Conservation (phyloP, 2,888 invertebrate genomes). For the Eupithecia centaureata region DNA sequence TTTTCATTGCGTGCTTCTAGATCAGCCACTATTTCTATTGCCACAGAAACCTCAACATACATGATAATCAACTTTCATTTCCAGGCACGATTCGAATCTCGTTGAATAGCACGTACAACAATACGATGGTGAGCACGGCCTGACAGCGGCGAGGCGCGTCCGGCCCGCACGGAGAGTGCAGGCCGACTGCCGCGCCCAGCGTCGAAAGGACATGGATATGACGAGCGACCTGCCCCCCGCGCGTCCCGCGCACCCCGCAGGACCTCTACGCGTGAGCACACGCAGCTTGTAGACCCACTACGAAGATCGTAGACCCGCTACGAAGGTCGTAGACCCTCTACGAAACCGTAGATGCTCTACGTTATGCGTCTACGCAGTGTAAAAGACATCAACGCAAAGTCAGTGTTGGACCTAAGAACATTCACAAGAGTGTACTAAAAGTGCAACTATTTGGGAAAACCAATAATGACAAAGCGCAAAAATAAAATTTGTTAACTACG, state of each 20-base stretch:
- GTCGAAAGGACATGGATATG: conserved; percentile 46
- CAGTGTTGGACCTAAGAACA: not conserved
- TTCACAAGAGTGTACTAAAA: not conserved
- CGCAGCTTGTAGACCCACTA: conserved; percentile 15
- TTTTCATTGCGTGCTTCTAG: conserved; percentile 41
- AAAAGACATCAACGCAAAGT: not conserved
- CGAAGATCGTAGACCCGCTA: conserved; percentile 9
- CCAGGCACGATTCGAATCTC: conserved; percentile 79
- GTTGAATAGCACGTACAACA: conserved; percentile 80
- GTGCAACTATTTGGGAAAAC: not conserved
- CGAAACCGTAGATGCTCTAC: not conserved
- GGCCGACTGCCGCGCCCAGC: conserved; percentile 57
- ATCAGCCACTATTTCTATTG: conserved; percentile 24
- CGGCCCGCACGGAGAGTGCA: conserved; percentile 56
- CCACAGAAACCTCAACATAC: conserved; percentile 21
- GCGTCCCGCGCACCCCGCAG: conserved; percentile 61
- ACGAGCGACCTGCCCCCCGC: conserved; percentile 52
- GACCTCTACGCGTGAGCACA: conserved; percentile 69
- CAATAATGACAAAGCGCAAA: not conserved
- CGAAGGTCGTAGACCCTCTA: not conserved
- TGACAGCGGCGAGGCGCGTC: conserved; percentile 73
- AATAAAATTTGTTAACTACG: not conserved
- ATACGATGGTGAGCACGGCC: conserved; percentile 69
- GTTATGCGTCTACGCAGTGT: not conserved
- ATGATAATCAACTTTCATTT: conserved; percentile 30